A percentile compares a stretch with the other conserved stretches of the same genome.
These are phyloP conservation scores for Archivesica marissinica DNA, from an alignment of 1,140 invertebrate genomes.

Conservation along the genomic window DNA sequence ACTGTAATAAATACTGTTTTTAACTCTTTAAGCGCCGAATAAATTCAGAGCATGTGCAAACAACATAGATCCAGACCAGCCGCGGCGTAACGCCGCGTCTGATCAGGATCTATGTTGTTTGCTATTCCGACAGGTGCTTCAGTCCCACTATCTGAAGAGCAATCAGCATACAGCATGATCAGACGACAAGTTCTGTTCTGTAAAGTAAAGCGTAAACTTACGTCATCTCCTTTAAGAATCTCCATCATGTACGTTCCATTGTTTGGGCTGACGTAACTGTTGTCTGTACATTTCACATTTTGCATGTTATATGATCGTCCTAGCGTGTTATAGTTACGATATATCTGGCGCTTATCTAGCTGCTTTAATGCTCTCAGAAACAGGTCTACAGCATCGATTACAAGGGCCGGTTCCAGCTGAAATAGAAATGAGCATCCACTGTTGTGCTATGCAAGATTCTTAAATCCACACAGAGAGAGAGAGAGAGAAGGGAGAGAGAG, in stretches of 20 bases:
- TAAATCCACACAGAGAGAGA: too few species aligned
- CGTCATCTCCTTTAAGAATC: conserved; percentile 39
- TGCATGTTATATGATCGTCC: conserved; percentile 18
- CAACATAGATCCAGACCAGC: too few species aligned
- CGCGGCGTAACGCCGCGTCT: too few species aligned
- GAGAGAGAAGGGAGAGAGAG: too few species aligned
- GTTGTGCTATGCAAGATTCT: neutral
- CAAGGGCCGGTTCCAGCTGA: conserved; percentile 75
- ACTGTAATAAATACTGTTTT: too few species aligned
- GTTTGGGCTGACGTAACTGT: conserved; percentile 62
- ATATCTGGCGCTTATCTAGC: conserved; percentile 29
- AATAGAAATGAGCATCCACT: neutral
- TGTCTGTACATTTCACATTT: conserved; percentile 69
- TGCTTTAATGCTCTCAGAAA: conserved; percentile 72
- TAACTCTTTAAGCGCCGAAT: too few species aligned
- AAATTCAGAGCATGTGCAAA: too few species aligned
- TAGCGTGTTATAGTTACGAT: conserved; percentile 16
- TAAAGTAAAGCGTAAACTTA: conserved; percentile 11
- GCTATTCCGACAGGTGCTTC: too few species aligned
- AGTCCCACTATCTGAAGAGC: too few species aligned
- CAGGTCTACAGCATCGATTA: conserved; percentile 72
- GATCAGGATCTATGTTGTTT: too few species aligned
- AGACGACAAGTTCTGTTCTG: too few species aligned
- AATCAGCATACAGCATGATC: too few species aligned
- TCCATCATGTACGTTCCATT: conserved; percentile 63